These are phyloP conservation scores for Lagopus muta DNA, from an alignment of 2,113 vertebrate genomes.

Conservation along the genomic window DNA sequence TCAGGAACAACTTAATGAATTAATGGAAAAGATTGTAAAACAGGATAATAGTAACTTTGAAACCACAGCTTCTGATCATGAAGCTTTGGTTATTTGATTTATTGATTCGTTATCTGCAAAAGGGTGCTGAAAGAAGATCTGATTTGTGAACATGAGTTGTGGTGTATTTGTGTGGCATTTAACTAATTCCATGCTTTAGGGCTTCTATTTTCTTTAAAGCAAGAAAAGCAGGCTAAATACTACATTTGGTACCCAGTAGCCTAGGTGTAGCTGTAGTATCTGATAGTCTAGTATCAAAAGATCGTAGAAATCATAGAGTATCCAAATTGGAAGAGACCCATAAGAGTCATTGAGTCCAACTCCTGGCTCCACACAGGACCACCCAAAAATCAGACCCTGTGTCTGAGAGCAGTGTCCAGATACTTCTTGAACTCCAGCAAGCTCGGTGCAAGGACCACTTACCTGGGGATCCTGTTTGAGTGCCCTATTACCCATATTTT, in stretches of 20 bases:
- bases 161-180: not conserved
- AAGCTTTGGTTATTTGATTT: not conserved
- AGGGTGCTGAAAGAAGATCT: not conserved
- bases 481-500: not conserved
- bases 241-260: not conserved
- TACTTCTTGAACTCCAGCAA: too few species aligned
- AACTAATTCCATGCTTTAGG: not conserved
- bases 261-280: not conserved
- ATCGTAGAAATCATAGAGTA: too few species aligned
- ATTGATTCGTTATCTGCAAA: not conserved
- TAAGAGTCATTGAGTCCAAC: too few species aligned
- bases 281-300: not conserved
- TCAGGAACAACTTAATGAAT: slow-evolving; percentile 22
- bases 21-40: not conserved
- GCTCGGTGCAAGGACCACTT: too few species aligned
- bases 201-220: not conserved
- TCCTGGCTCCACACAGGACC: too few species aligned
- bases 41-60: not conserved
- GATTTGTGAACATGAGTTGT: not conserved
- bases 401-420: too few species aligned
- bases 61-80: not conserved
- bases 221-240: not conserved
- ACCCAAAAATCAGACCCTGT: too few species aligned
- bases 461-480: too few species aligned
- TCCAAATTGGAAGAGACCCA: too few species aligned